Conservation (phyloP, 2,113 vertebrate genomes). For the Euleptes europaea region DNA sequence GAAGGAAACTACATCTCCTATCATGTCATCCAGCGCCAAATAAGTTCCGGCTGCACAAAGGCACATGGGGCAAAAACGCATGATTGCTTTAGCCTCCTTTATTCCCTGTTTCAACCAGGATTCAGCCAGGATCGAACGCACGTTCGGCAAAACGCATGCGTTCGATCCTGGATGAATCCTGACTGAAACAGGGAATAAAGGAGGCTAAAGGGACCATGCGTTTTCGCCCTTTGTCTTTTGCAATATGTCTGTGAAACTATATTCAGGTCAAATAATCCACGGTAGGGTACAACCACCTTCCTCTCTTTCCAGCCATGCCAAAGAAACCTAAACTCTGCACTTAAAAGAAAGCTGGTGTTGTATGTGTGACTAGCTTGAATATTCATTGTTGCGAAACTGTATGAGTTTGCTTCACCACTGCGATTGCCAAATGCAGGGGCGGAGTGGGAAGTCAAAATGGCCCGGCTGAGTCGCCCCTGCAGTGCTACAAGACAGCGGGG, state of each 20-base stretch:
- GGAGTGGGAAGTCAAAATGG: too few relatives aligned
- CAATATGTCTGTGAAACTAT: not conserved
- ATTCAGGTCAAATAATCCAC: accelerated
- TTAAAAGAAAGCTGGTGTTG: not conserved
- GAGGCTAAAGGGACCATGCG: too few relatives aligned
- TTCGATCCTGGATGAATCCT: too few relatives aligned
- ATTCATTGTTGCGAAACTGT: not conserved
- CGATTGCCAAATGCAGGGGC: not conserved
- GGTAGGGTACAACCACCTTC: not conserved
- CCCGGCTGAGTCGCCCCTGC: too few relatives aligned
- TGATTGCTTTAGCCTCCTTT: too few relatives aligned
- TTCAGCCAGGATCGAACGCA: too few relatives aligned
- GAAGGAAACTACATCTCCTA: not conserved
- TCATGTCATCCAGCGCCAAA: accelerated
- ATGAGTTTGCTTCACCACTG: not conserved
- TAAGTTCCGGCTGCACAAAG: not conserved
- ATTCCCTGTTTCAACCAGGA: too few relatives aligned
- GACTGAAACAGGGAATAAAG: too few relatives aligned
- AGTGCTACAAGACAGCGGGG: too few relatives aligned
- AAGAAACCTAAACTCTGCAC: not conserved
- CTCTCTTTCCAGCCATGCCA: not conserved
- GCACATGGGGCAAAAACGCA: too few relatives aligned
- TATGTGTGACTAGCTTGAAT: not conserved
- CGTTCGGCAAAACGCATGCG: too few relatives aligned
- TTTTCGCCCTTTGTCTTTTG: accelerated